phyloP scores from a whole-genome alignment of 2,113 vertebrate genomes.

The Colistium nudipinnis region DNA sequence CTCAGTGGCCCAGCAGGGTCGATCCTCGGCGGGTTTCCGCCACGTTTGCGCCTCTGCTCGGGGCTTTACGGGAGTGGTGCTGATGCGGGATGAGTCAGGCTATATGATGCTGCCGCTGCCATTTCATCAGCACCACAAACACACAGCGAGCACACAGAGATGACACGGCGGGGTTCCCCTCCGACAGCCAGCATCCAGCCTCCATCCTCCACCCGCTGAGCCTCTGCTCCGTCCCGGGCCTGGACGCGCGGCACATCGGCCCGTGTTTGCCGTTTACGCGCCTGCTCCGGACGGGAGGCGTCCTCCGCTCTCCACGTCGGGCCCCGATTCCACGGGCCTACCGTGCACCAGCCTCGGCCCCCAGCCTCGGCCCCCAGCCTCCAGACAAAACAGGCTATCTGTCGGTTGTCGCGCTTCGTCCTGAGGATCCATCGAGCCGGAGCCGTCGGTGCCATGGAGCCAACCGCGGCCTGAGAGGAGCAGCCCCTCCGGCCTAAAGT shows the following conservation, averaged over 20 bases:
- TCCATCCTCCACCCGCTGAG: background rate
- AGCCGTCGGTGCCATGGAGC: conserved; percentile 70
- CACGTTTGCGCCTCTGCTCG: conserved; percentile 62
- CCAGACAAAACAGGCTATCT: too few relatives aligned
- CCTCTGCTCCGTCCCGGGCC: too few relatives aligned
- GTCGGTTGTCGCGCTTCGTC: conserved; percentile 9
- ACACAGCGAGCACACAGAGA: conserved; percentile 44
- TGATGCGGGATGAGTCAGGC: conserved; percentile 94
- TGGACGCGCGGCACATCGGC: too few relatives aligned
- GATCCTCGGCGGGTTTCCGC: too few relatives aligned
- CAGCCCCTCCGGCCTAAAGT: conserved; percentile 25
- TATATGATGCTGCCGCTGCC: conserved; percentile 87
- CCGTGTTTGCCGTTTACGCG: too few relatives aligned
- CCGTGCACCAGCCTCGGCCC: background rate
- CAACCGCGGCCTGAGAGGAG: conserved; percentile 63
- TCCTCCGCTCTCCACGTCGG: too few relatives aligned
- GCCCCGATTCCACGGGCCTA: too few relatives aligned
- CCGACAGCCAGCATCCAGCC: conserved; percentile 18
- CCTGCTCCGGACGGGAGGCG: too few relatives aligned
- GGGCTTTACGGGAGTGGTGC: conserved; percentile 84
- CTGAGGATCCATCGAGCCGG: conserved; percentile 23
- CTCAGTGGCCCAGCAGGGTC: too few relatives aligned
- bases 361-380: too few relatives aligned
- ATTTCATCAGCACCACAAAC: conserved; percentile 86
- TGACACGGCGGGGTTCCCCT: conserved; percentile 48